Evolutionary conservation across 2,888 invertebrate genomes (phyloP), one percentile per base, ranked within the genome.

Genomic region (Nipponacmea schrenckii): DNA sequence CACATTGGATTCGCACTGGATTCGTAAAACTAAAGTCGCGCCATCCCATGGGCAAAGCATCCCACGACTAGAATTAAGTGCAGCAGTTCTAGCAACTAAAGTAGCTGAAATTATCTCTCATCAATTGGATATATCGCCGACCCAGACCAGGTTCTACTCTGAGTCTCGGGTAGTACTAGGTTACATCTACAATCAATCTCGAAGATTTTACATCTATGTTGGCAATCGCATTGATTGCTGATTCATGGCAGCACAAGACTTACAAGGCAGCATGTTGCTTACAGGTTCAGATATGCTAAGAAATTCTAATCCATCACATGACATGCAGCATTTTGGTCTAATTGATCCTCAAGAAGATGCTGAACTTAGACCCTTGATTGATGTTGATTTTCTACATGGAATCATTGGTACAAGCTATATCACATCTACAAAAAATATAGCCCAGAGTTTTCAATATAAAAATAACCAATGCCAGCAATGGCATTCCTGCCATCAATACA

Each of bases 31-130:
- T 10, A 75, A 72, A 56, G 62, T 77, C 12, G 77, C 79, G 27
- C 78, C 76, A 14, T 4, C 62, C 4, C 64, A 64, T 15, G 74
- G 74, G 4, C 71, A 70, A 17, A 77, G 75, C 12, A 72, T 78
- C 24, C 77, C 78, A 17, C 44, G 75, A n/a, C 66, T 78, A 2
- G 79, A 78, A 64, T 62, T 79, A 0, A 72, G 74, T 69, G 77
- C 74, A 20, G 79, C 79, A 15, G 72, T 77, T 17, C 50, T 76
- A 10, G 64, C 77, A 0, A 48, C 62, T 12, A 67, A 77, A 62
- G 15, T 77, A 15, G 64, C 64, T 14, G 64, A 69, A 7, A 31
- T 56, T 15, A 46, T 75, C 44, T 20, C n/a, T 17, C 64, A 66
- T 27, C 70, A 77, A 15, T 46, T 77, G 0, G 46, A 69, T 14